These are phyloP conservation scores for Selene dorsalis DNA, from an alignment of 2,797 vertebrate genomes.

Conservation along the genomic window DNA sequence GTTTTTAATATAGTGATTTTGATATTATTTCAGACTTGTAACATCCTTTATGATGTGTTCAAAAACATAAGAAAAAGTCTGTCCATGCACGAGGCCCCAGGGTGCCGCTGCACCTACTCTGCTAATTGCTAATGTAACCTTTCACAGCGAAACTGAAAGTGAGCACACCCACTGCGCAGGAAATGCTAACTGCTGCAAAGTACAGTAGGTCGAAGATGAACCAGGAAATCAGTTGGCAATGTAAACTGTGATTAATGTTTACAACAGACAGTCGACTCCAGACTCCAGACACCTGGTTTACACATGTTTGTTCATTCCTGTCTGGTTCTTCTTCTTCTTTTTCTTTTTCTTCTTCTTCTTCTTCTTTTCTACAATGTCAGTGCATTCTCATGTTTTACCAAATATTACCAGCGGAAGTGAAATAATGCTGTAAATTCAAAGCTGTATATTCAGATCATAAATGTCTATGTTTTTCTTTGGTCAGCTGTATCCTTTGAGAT, in stretches of 20 bases:
- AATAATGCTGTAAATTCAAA: not conserved
- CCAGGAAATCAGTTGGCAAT: not conserved
- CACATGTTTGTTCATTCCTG: not conserved
- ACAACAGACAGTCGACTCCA: not conserved
- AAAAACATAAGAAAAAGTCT: no score
- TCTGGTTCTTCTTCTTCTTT: not conserved
- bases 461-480: conserved; percentile 5
- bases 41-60: not conserved
- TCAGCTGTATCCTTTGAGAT: conserved; percentile 82
- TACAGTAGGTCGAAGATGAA: conserved; percentile 4
- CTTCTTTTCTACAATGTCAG: no score
- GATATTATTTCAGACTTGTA: not conserved
- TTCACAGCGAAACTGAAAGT: conserved; percentile 7
- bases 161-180: conserved; percentile 5
- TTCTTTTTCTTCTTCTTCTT: no score
- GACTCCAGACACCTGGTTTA: not conserved
- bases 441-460: not conserved
- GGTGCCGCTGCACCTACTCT: not conserved
- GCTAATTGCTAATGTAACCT: not conserved
- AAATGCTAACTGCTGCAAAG: conserved; percentile 28
- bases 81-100: not conserved
- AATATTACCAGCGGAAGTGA: not conserved
- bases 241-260: conserved; percentile 27
- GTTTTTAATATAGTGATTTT: not conserved
- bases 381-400: no score